Conservation (phyloP, 2,113 vertebrate genomes). For the Gymnobelideus leadbeateri region DNA sequence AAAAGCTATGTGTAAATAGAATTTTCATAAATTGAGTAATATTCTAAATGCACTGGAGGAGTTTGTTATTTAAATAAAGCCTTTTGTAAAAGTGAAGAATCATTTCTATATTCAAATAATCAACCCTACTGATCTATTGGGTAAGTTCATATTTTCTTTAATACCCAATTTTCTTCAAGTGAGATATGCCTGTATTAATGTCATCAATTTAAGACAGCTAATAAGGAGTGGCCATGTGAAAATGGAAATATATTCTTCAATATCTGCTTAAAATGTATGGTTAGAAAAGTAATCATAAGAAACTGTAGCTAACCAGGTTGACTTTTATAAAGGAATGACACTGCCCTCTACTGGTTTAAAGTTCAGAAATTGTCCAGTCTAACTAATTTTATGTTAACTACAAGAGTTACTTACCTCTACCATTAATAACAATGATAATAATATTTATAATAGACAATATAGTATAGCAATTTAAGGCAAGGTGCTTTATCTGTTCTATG, state of each 20-base stretch:
- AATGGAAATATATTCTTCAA: background rate
- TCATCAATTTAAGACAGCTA: background rate
- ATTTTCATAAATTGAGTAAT: constrained; percentile 29
- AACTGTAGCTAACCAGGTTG: background rate
- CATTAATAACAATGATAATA: background rate
- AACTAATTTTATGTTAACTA: background rate
- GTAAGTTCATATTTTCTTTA: background rate
- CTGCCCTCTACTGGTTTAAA: background rate
- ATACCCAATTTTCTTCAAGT: background rate
- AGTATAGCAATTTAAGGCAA: background rate
- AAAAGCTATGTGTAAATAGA: constrained; percentile 21
- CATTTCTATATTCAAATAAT: background rate
- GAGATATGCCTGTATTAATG: background rate
- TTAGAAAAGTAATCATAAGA: background rate
- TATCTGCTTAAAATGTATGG: background rate
- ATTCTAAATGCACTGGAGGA: background rate
- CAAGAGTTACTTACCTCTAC: background rate
- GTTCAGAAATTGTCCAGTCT: background rate
- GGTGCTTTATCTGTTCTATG: background rate
- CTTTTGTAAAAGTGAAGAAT: constrained; percentile 24
- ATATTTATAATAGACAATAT: background rate
- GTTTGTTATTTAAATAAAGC: background rate
- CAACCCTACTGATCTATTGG: background rate
- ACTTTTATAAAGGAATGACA: background rate
- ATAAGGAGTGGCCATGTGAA: background rate